These are phyloP conservation scores for Apostichopus californicus DNA, from an alignment of 35 echinoderm and acorn worm genomes.

Conservation along the genomic window DNA sequence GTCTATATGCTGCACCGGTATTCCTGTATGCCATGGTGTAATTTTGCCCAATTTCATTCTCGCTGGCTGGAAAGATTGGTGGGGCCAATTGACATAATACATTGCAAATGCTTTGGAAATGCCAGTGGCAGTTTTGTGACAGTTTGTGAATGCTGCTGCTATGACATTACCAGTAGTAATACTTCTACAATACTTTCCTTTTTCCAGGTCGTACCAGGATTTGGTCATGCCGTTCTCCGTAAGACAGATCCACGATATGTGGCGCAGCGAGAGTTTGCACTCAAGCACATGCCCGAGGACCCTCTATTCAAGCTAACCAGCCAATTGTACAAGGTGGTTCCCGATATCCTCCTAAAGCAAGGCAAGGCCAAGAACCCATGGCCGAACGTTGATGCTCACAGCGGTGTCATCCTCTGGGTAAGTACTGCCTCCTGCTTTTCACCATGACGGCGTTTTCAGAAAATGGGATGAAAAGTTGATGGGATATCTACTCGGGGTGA, in stretches of 20 bases:
- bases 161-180: no score
- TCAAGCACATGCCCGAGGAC: constrained; percentile 92
- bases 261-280: constrained; percentile 90
- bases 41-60: no score
- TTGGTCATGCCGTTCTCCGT: constrained; percentile 93
- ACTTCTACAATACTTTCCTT: neutral
- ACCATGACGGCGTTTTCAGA: no score
- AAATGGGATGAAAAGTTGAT: no score
- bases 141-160: no score
- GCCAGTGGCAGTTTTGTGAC: no score
- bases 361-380: constrained; percentile 99
- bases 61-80: no score
- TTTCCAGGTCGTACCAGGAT: constrained; percentile 91
- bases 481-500: no score
- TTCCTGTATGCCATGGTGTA: no score
- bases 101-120: no score
- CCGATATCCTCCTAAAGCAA: constrained; percentile 86
- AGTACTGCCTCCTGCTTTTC: neutral
- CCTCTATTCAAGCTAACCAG: constrained; percentile 85
- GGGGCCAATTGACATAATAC: no score
- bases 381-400: constrained; percentile 99
- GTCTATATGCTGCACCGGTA: no score
- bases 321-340: constrained; percentile 92
- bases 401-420: constrained; percentile 91
- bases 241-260: constrained; percentile 98